Conservation (phyloP, 2,888 invertebrate species). For the Cepaea hortensis region DNA sequence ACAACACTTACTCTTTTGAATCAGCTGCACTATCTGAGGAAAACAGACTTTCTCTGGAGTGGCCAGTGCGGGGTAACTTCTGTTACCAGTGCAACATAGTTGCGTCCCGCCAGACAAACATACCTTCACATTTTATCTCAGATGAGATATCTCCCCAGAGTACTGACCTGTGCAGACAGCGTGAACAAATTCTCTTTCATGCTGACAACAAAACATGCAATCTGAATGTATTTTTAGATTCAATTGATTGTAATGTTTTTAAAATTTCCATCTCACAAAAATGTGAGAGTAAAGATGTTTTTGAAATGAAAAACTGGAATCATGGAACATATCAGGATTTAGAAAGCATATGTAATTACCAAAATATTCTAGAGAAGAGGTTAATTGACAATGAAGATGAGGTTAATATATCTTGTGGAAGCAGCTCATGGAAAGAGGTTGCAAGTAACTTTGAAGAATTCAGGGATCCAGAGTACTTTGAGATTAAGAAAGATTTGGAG, state of each 20-base stretch:
- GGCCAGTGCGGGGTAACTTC: not conserved
- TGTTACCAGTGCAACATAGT: slow-evolving; percentile 19
- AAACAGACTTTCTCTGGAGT: slow-evolving; percentile 20
- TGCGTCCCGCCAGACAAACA: slow-evolving; percentile 19
- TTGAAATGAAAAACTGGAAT: not conserved
- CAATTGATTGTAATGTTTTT: slow-evolving; percentile 11
- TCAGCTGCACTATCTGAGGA: not conserved
- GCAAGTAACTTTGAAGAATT: not conserved
- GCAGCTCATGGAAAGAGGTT: not conserved
- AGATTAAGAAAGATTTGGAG: not conserved
- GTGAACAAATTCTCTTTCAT: not conserved
- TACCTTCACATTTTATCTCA: not conserved
- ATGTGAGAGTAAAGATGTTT: slow-evolving; percentile 28
- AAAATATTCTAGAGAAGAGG: not conserved
- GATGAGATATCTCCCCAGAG: not conserved
- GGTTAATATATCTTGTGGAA: too few species aligned
- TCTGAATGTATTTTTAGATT: not conserved
- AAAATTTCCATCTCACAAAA: not conserved
- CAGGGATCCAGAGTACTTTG: not conserved
- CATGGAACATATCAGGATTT: not conserved
- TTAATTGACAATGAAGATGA: not conserved
- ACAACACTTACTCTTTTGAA: too few species aligned
- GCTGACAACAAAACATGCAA: slow-evolving; percentile 17
- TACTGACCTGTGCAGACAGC: not conserved
- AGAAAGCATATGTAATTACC: not conserved